Conservation (phyloP, 2,797 vertebrate species). For the Myotis planiceps region DNA sequence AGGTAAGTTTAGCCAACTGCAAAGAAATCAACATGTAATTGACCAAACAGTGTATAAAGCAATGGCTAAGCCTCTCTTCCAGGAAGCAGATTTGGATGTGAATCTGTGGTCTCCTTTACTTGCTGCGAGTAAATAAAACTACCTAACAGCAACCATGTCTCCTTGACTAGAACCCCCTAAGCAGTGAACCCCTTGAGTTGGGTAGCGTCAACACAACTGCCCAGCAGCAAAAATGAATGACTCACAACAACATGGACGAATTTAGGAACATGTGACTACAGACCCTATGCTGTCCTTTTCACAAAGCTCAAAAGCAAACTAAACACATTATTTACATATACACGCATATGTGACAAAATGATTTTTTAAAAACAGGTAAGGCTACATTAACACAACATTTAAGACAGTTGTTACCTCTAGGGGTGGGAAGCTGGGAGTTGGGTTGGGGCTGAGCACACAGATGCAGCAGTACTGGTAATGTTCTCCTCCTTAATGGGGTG, state of each 20-base stretch:
- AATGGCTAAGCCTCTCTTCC: background rate
- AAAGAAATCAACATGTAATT: background rate
- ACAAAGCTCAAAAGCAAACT: background rate
- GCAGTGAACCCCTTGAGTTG: too few relatives aligned
- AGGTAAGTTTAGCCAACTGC: background rate
- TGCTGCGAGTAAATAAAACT: background rate
- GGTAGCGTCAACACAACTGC: background rate
- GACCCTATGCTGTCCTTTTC: background rate
- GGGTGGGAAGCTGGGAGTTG: background rate
- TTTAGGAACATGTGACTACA: background rate
- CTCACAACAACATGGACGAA: background rate
- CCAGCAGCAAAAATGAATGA: background rate
- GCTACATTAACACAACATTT: constrained; percentile 15
- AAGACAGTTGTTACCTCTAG: background rate
- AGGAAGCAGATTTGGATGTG: background rate
- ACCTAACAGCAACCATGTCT: background rate
- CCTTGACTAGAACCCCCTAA: too few relatives aligned
- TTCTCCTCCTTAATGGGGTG: background rate
- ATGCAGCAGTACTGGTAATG: background rate
- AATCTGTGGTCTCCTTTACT: background rate
- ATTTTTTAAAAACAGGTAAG: background rate
- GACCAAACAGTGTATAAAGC: background rate
- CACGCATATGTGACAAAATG: background rate
- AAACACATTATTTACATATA: background rate
- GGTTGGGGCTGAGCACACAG: background rate